These are phyloP conservation scores for Antitype chi DNA, from an alignment of 2,888 invertebrate genomes.

Conservation along the genomic window DNA sequence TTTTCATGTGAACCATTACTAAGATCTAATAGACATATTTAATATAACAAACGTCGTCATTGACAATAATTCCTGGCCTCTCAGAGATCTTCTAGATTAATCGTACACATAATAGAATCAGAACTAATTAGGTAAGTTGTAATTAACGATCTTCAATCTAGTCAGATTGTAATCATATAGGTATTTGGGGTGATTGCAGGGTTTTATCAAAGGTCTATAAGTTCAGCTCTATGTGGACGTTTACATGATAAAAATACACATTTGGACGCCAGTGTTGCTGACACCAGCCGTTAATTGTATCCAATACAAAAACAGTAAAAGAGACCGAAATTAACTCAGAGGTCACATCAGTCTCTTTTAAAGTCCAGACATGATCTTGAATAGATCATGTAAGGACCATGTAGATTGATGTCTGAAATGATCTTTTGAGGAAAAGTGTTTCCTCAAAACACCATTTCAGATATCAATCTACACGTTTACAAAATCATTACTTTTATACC, in stretches of 20 bases:
- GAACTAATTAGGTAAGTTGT: not conserved
- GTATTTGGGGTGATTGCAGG: not conserved
- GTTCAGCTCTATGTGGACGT: not conserved
- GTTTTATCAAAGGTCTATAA: not conserved
- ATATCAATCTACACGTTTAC: too few relatives aligned
- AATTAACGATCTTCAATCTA: not conserved
- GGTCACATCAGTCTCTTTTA: too few relatives aligned
- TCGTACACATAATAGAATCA: not conserved
- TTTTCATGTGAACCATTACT: not conserved
- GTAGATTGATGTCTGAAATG: too few relatives aligned
- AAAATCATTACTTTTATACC: not conserved
- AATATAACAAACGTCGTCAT: not conserved
- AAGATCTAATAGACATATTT: not conserved
- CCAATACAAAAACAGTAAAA: not conserved
- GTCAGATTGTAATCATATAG: not conserved
- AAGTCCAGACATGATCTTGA: too few relatives aligned
- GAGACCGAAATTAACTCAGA: too few relatives aligned
- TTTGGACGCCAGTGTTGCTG: too few relatives aligned
- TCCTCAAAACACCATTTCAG: too few relatives aligned
- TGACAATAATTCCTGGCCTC: not conserved
- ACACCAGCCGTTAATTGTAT: not conserved
- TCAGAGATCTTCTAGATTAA: not conserved
- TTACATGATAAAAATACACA: not conserved
- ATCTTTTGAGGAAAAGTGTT: too few relatives aligned
- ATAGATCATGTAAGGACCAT: too few relatives aligned